Evolutionary conservation across 2,888 invertebrate genomes (phyloP), one percentile per base, ranked within the genome.

Genomic region (Anodontia alba): DNA sequence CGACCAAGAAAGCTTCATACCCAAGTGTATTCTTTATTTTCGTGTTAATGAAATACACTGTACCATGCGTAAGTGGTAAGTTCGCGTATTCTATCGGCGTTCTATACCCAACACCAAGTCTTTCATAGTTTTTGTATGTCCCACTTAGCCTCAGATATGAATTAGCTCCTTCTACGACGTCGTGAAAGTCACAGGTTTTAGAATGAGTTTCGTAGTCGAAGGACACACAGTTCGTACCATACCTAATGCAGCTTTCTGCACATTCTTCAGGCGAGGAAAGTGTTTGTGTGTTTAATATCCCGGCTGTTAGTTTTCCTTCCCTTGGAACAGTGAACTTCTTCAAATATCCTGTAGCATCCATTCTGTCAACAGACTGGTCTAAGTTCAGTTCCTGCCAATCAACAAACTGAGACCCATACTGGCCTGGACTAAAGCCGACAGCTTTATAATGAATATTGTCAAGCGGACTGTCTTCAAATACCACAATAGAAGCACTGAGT

Each of bases 401-500:
- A 2, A 84, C 72, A 51, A 90, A 80, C 33, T 90, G 88, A 36
- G 82, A 81, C 1, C 90, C 90, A 43, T 75, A 84, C 62, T 84
- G 74, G 2, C 91, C 89, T 1, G 87, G 88, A 68, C 86, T 87
- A 75, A 78, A 88, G 0, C 91, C 91, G 23, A 91, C 81, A 10
- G 88, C 87, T 42, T 85, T 81, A 46, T 54, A 72, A 33, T 84
- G 84, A 12, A 67, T 74, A 10, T 80, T 77, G 8, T 76, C 69
- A n/a, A 91, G 76, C 0, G 82, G 81, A 33, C 89, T 89, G 78
- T 92, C 91, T 73, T 92, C 92, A 73, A 88, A 86, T 10, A 86
- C 86, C 1, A 90, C 70, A 1, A 90, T 84, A n/a, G 84, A 85
- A 0, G 87, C 90, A 31, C 82, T 72, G 0, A 92, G 68, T 57